Conservation (phyloP, 1,140 invertebrate genomes). For the Drosophila pandora region DNA sequence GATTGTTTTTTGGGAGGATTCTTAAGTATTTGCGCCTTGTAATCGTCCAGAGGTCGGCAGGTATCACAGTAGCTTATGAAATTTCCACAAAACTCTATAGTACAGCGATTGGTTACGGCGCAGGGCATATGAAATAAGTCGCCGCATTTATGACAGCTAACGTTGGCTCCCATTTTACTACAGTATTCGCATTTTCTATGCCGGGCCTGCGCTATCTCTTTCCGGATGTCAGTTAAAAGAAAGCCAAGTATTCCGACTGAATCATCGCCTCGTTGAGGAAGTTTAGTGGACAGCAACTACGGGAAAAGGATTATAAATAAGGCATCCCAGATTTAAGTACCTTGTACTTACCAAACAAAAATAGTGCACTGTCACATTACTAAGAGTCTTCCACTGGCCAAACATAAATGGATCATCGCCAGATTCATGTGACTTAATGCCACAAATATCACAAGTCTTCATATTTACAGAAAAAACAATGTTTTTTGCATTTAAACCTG, state of each 20-base stretch:
- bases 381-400: constrained; percentile 66
- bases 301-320: not conserved
- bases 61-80: constrained; percentile 50
- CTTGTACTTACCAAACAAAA: constrained; percentile 62
- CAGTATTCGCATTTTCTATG: constrained; percentile 53
- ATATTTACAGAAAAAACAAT: not conserved
- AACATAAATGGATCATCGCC: constrained; percentile 28
- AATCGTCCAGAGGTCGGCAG: constrained; percentile 51
- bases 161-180: constrained; percentile 26
- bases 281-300: constrained; percentile 64
- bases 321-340: not conserved
- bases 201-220: constrained; percentile 33
- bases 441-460: constrained; percentile 17
- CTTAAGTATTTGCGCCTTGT: constrained; percentile 14
- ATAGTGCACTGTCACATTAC: constrained; percentile 61
- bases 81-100: constrained; percentile 34
- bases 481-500: not conserved
- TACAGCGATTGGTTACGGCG: constrained; percentile 24
- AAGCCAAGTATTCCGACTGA: constrained; percentile 68
- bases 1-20: constrained; percentile 10
- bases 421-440: not conserved
- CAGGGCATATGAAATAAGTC: constrained; percentile 56
- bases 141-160: constrained; percentile 52
- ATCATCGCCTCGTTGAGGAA: constrained; percentile 63
- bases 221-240: constrained; percentile 61